A percentile compares a stretch with the other conserved stretches of the same genome.
These are phyloP conservation scores for Macrobrachium nipponense DNA, from an alignment of 1,140 invertebrate genomes.

Conservation along the genomic window DNA sequence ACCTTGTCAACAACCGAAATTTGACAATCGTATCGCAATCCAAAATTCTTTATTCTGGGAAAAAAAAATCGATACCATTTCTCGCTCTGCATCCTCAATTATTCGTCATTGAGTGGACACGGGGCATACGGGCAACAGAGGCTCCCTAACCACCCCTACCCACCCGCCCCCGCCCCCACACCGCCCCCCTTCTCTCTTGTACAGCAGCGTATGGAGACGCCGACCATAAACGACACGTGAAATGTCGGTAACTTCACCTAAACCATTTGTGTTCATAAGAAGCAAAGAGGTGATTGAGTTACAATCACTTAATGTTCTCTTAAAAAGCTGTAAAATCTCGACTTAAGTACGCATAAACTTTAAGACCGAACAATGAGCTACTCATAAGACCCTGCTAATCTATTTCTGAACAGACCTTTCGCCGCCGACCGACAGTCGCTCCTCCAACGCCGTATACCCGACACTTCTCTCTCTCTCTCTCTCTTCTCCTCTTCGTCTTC, in stretches of 20 bases:
- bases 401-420: constrained; percentile 38
- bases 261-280: constrained; percentile 52
- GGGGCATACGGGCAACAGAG: too few relatives aligned
- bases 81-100: too few relatives aligned
- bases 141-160: too few relatives aligned
- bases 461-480: not conserved
- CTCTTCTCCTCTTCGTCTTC: not conserved
- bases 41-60: too few relatives aligned
- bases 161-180: too few relatives aligned
- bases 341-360: constrained; percentile 50
- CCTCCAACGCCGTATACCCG: not conserved
- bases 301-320: constrained; percentile 60
- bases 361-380: constrained; percentile 47
- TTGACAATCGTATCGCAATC: too few relatives aligned
- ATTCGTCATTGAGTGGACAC: too few relatives aligned
- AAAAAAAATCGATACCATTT: too few relatives aligned
- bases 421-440: not conserved
- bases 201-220: too few relatives aligned
- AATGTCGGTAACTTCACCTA: constrained; percentile 39
- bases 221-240: constrained; percentile 36
- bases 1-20: too few relatives aligned
- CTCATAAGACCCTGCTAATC: constrained; percentile 41
- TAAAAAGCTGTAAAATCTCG: constrained; percentile 54
- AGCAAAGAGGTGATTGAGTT: constrained; percentile 58
- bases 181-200: too few relatives aligned